Percentiles rank a stretch among this genome's conserved stretches.
phyloP scores from a whole-genome alignment of 1,140 invertebrate genomes.

The Dinoponera quadriceps region DNA sequence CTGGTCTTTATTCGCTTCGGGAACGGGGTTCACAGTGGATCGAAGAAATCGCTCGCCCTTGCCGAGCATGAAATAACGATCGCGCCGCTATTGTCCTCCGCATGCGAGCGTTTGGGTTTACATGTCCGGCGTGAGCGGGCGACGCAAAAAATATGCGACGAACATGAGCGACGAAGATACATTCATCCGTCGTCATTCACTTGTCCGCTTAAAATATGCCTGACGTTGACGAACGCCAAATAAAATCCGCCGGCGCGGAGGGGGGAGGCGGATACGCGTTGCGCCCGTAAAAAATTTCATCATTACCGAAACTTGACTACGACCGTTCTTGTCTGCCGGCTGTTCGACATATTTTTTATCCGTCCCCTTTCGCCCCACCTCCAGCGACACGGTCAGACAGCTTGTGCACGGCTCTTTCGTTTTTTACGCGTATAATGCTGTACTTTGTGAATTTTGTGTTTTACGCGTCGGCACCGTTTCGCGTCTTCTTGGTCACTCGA shows the following conservation, averaged over 20 bases:
- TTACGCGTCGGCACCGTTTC: neutral
- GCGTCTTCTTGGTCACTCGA: neutral
- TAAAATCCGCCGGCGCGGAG: constrained; percentile 3
- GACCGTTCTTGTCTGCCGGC: neutral
- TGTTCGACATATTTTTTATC: constrained; percentile 6
- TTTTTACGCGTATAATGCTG: no score
- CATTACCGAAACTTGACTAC: constrained; percentile 5
- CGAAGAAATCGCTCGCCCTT: constrained; percentile 9
- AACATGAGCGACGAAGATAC: neutral
- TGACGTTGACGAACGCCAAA: constrained; percentile 16
- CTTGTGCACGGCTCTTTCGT: neutral
- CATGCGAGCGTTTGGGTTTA: neutral
- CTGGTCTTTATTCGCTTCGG: no score
- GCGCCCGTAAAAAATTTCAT: neutral
- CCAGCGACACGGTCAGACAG: neutral
- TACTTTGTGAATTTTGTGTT: no score
- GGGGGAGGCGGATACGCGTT: constrained; percentile 1
- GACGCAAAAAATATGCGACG: constrained; percentile 7
- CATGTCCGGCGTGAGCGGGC: neutral
- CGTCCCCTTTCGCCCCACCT: no score
- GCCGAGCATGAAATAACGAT: constrained; percentile 23
- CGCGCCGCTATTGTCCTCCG: constrained; percentile 1
- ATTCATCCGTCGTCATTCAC: constrained; percentile 9
- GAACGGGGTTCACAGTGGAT: constrained; percentile 29
- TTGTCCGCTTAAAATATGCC: neutral